Conservation (phyloP, 1,140 invertebrate species). For the Aphelinus atriplicis region DNA sequence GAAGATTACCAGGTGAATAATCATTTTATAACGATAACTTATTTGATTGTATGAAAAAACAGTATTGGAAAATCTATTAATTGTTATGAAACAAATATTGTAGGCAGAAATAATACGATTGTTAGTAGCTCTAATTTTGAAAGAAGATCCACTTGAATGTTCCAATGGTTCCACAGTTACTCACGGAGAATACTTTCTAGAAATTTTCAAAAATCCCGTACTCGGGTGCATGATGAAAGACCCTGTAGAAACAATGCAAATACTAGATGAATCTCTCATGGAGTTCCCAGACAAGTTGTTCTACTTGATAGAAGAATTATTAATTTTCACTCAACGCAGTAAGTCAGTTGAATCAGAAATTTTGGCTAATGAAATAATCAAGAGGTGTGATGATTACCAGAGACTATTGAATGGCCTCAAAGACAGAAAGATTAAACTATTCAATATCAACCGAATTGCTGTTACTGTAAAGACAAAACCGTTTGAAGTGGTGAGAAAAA, state of each 20-base stretch:
- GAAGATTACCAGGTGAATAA: background rate
- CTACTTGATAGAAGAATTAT: constrained; percentile 51
- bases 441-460: constrained; percentile 54
- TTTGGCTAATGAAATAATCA: constrained; percentile 46
- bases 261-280: constrained; percentile 44
- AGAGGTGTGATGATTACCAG: constrained; percentile 43
- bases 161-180: constrained; percentile 3
- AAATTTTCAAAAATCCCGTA: constrained; percentile 51
- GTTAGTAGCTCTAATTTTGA: constrained; percentile 37
- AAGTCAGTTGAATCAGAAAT: constrained; percentile 40
- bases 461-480: constrained; percentile 50
- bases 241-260: constrained; percentile 43
- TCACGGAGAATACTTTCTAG: constrained; percentile 39
- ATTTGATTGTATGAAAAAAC: too few species aligned
- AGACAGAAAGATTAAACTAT: constrained; percentile 47
- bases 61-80: too few species aligned
- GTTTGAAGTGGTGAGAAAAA: constrained; percentile 38
- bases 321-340: constrained; percentile 46
- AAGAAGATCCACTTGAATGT: constrained; percentile 18
- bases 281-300: constrained; percentile 44
- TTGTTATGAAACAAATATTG: constrained; percentile 13
- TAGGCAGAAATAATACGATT: background rate
- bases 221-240: constrained; percentile 50
- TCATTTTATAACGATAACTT: too few species aligned
- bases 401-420: constrained; percentile 42